Base-by-base conservation (phyloP, 2,113 vertebrate genomes). In the Microtus ochrogaster region DNA sequence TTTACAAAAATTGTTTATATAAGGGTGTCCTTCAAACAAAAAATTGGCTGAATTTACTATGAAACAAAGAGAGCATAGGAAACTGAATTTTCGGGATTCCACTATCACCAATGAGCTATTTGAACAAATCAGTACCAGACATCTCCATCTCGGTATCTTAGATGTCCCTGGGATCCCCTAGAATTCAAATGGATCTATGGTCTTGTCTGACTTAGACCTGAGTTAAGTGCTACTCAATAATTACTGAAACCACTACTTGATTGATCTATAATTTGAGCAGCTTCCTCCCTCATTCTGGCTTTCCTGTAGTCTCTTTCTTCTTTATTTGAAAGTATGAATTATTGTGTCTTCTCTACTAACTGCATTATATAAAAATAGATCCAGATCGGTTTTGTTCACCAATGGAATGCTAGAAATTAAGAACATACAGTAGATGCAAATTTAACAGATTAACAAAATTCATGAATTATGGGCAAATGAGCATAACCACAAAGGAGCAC, bases 241-340 rank as follows among this genome's bases (percentile, higher is more conserved):
- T 77, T 86, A 61, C 4, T 88, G 63, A 76, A 90, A 44, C 49
- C 16, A 8, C 21, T 82, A 39, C 28, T 30, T 76, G 28, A 22
- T 47, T 68, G 30, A 16, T 63, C 17, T 72, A 30, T 12, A 94
- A 52, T 5, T 41, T 81, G 16, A 93, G 16, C 2, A 12, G 30
- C 39, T 90, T 44, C 52, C 55, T 83, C 8, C 65, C 49, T 93
- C 28, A 10, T 92, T 74, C 13, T 93, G 90, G 3, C 14, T 44
- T 26, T 93, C 30, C 41, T 78, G 5, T 9, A 76, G 30, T 84
- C 21, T 13, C 28, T 70, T 47, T 91, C 30, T 28, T 41, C 39
- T 94, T 90, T 87, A 41, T 76, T 92, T 19, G 26, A 89, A 94
- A 94, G 77, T 30, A 44, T n/a, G 30, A 26, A 83, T 72, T 87